Evolutionary conservation across 2,888 invertebrate genomes (phyloP).

Genomic region (Tachina grossa): DNA sequence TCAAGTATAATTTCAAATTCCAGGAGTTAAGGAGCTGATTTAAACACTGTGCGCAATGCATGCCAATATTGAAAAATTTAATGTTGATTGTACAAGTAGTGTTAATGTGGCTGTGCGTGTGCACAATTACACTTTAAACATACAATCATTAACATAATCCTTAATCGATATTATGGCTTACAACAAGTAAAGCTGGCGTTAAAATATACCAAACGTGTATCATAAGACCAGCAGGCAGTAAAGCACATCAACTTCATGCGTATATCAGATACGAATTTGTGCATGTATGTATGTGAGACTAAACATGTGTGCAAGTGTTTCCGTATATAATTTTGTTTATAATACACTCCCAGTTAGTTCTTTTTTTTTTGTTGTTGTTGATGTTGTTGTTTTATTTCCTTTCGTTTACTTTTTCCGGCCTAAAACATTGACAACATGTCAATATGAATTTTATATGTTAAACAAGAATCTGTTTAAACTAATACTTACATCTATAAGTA

Average conservation of each 20-base stretch:
- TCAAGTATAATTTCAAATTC: too few species aligned
- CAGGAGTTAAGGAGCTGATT: too few species aligned
- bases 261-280: not conserved
- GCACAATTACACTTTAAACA: constrained; percentile 81
- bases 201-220: constrained; percentile 14
- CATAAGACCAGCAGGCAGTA: not conserved
- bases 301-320: constrained; percentile 24
- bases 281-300: not conserved
- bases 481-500: not conserved
- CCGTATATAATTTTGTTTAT: constrained; percentile 20
- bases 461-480: constrained; percentile 44
- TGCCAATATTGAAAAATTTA: not conserved
- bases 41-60: constrained; percentile 33
- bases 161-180: constrained; percentile 81
- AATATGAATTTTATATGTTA: constrained; percentile 64
- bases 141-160: constrained; percentile 82
- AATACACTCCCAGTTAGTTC: constrained; percentile 50
- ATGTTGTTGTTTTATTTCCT: not conserved
- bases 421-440: constrained; percentile 64
- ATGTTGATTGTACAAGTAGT: not conserved
- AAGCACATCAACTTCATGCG: not conserved
- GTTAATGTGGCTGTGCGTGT: constrained; percentile 49
- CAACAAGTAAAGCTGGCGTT: constrained; percentile 69
- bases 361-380: too few species aligned
- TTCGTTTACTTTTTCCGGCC: not conserved